A percentile compares a stretch with the other conserved stretches of the same genome.
These are phyloP conservation scores for Trachythela sp. DNA, from an alignment of 64 coral and sea anemone genomes.

Conservation along the genomic window DNA sequence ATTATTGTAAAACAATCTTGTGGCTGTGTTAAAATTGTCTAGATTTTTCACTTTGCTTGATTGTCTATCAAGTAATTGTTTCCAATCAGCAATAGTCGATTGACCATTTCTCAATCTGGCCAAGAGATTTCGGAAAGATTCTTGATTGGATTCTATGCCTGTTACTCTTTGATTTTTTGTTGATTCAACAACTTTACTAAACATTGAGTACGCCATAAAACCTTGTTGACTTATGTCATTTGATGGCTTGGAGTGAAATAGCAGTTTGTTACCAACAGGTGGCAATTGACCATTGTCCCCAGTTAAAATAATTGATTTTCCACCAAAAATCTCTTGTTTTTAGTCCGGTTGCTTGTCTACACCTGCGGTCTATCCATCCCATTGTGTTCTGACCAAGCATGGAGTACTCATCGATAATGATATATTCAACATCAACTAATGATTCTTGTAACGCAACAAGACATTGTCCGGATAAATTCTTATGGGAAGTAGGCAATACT, in stretches of 20 bases:
- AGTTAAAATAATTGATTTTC: neutral
- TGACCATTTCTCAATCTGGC: neutral
- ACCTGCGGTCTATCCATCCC: neutral
- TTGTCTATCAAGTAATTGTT: neutral
- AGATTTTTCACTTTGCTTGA: neutral
- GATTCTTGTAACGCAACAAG: neutral
- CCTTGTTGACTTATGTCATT: neutral
- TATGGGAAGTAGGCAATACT: neutral
- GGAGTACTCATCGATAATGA: conserved; percentile 7
- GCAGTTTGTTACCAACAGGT: neutral
- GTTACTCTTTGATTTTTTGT: neutral
- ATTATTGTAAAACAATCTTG: neutral
- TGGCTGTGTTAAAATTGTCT: neutral
- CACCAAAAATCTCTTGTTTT: neutral
- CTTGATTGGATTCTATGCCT: neutral
- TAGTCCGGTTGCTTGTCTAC: neutral
- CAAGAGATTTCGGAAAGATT: neutral
- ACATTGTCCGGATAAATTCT: neutral
- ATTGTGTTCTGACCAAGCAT: conserved; percentile 9
- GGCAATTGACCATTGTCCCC: conserved; percentile 9
- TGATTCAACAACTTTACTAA: neutral
- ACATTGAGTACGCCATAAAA: neutral
- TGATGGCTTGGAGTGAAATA: conserved; percentile 10
- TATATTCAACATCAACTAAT: neutral
- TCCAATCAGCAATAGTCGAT: neutral